Percentiles rank a stretch among this genome's conserved stretches.
Evolutionary conservation across 2,888 invertebrate genomes (phyloP).

Genomic region (Diploptera punctata): DNA sequence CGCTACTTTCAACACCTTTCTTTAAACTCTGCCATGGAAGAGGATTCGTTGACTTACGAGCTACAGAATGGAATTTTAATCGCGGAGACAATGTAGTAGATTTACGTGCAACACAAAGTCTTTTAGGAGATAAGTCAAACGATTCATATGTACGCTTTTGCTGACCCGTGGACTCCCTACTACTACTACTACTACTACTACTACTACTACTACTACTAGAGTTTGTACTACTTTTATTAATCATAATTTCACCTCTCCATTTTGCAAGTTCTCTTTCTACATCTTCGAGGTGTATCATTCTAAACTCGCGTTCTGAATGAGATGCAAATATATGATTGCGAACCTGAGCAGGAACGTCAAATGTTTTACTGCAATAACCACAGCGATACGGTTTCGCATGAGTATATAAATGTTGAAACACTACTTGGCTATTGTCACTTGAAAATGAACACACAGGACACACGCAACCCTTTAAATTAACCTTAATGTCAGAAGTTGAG

Average conservation of each 20-base stretch:
- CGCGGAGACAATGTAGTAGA: conserved; percentile 11
- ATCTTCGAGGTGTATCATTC: conserved; percentile 45
- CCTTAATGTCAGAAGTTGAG: conserved; percentile 15
- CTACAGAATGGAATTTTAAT: conserved; percentile 46
- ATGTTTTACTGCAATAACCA: conserved; percentile 53
- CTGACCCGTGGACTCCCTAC: no score
- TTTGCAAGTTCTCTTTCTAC: conserved; percentile 32
- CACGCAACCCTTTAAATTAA: conserved; percentile 47
- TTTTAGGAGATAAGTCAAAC: not conserved
- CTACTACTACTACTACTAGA: no score
- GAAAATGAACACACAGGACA: conserved; percentile 56
- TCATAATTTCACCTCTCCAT: conserved; percentile 35
- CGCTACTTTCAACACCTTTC: not conserved
- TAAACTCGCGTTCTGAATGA: conserved; percentile 50
- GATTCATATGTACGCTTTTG: not conserved
- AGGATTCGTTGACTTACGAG: conserved; percentile 61
- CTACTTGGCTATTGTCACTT: conserved; percentile 48
- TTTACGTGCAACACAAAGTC: conserved; percentile 30
- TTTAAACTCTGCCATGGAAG: not conserved
- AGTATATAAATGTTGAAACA: conserved; percentile 55
- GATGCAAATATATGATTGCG: conserved; percentile 49
- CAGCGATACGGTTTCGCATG: conserved; percentile 57
- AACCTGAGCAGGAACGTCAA: conserved; percentile 49
- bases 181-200: no score
- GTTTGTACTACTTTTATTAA: conserved; percentile 38